These are phyloP conservation scores for Pentamera pediparva DNA, from an alignment of 53 echinoderm and acorn worm species.

Conservation along the genomic window DNA sequence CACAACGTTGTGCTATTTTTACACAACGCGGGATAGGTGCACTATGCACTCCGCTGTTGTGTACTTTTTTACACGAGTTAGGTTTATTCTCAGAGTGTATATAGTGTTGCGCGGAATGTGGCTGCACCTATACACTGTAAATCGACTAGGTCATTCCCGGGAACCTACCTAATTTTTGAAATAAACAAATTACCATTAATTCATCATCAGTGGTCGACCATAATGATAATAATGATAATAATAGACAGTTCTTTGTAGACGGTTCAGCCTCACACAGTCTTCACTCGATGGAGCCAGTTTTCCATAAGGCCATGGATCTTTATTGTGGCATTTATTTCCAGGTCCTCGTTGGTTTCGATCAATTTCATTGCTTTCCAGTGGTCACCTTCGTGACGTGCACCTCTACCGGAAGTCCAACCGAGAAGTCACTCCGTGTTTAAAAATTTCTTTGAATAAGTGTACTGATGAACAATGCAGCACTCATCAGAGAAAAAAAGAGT, in stretches of 20 bases:
- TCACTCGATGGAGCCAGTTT: neutral
- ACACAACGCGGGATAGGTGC: too few species aligned
- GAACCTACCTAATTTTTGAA: too few species aligned
- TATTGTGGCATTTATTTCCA: neutral
- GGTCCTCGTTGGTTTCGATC: neutral
- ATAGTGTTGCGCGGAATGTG: too few species aligned
- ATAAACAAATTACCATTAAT: neutral
- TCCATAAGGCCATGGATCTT: neutral
- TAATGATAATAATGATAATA: too few species aligned
- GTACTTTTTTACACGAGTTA: too few species aligned
- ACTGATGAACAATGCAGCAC: conserved; percentile 14
- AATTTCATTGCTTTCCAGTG: neutral
- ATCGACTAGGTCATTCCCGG: too few species aligned
- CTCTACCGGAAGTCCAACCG: neutral
- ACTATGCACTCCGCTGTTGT: too few species aligned
- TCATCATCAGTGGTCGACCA: neutral
- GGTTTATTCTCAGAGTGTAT: too few species aligned
- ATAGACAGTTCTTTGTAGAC: too few species aligned
- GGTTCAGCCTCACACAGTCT: neutral
- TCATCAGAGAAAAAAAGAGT: neutral
- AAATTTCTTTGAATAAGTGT: neutral
- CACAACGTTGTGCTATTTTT: too few species aligned
- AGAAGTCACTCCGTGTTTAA: neutral
- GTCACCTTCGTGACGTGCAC: neutral
- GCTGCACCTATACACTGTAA: too few species aligned